Conservation (phyloP, 2,797 vertebrate species). For the Acipenser ruthenus region DNA sequence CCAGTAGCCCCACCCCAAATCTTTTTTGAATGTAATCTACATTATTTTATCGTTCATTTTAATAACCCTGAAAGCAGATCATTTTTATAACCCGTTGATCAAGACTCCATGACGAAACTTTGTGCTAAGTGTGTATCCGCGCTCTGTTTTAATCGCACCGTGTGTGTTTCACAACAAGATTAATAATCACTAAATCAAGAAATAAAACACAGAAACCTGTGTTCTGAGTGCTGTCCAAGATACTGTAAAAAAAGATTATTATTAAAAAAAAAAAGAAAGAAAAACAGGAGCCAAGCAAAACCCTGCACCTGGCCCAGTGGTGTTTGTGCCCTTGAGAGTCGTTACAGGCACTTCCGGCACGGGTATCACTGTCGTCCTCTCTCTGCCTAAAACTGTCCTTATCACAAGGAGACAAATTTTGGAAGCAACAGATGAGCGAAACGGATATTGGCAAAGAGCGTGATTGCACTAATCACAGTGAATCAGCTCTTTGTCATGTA, state of each 20-base stretch:
- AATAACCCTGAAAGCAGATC: too few relatives aligned
- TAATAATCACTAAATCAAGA: too few relatives aligned
- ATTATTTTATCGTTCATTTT: too few relatives aligned
- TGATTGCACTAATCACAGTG: slow-evolving; percentile 15
- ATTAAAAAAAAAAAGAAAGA: slow-evolving; percentile 28
- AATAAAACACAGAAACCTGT: too few relatives aligned
- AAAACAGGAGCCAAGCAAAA: slow-evolving; percentile 4
- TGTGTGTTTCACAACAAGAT: too few relatives aligned
- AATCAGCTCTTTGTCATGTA: slow-evolving; percentile 13
- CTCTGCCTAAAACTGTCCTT: slow-evolving; percentile 4
- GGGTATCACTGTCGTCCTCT: not conserved
- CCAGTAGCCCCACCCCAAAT: too few relatives aligned
- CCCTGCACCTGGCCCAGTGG: not conserved
- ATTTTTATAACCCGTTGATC: too few relatives aligned
- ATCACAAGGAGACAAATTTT: slow-evolving; percentile 15
- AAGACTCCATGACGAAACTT: too few relatives aligned
- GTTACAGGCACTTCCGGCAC: not conserved
- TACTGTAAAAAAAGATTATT: slow-evolving; percentile 23
- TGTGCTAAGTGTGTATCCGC: too few relatives aligned
- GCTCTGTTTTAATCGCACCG: too few relatives aligned
- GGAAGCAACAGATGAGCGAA: slow-evolving; percentile 3
- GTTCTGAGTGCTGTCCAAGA: too few relatives aligned
- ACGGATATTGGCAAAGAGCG: slow-evolving; percentile 14
- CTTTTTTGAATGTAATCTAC: too few relatives aligned
- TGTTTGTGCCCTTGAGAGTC: not conserved